These are phyloP conservation scores for Psittacula derbiana DNA, from an alignment of 2,797 vertebrate genomes.

Conservation along the genomic window DNA sequence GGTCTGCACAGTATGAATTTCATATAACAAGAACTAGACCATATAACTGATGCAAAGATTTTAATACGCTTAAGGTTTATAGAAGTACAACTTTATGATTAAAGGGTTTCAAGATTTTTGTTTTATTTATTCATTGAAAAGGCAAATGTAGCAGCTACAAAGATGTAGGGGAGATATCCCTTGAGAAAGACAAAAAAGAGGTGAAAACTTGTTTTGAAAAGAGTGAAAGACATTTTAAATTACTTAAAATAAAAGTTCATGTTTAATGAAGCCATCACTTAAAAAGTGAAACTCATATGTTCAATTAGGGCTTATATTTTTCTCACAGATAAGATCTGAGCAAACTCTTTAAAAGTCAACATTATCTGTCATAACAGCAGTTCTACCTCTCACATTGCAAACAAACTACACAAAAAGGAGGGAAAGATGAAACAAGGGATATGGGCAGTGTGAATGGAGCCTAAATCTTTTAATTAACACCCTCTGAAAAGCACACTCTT, in stretches of 20 bases:
- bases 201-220: neutral
- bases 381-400: conserved; percentile 76
- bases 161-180: neutral
- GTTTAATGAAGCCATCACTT: conserved; percentile 18
- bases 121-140: neutral
- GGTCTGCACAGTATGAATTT: neutral
- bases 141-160: neutral
- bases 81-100: neutral
- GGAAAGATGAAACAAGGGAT: conserved; percentile 77
- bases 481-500: conserved; percentile 90
- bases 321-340: conserved; percentile 73
- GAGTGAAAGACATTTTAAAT: neutral
- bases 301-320: conserved; percentile 82
- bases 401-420: conserved; percentile 66
- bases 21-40: neutral
- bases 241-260: conserved; percentile 20
- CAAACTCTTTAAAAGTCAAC: conserved; percentile 88
- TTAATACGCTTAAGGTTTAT: neutral
- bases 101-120: neutral
- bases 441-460: conserved; percentile 80
- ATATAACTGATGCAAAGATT: neutral
- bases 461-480: conserved; percentile 95
- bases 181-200: neutral
- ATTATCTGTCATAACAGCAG: conserved; percentile 83
- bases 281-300: conserved; percentile 79